phyloP scores from a whole-genome alignment of 53 echinoderm and acorn worm species.

The Hippasteria phrygiana region DNA sequence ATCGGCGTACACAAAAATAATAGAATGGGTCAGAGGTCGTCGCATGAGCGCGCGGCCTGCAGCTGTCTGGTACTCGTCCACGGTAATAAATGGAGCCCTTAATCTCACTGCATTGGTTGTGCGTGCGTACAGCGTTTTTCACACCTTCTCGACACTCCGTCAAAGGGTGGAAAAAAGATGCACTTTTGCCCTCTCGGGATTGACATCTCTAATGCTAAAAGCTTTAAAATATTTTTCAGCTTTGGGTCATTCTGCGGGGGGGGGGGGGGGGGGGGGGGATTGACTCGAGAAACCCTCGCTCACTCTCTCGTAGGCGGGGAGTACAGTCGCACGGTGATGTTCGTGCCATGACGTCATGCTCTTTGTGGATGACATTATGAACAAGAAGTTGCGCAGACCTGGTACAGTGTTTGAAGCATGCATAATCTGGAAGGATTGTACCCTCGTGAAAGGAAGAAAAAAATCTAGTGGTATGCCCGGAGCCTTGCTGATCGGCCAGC shows the following conservation, averaged over 20 bases:
- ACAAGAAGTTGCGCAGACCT: constrained; percentile 21
- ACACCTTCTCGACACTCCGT: neutral
- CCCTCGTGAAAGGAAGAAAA: neutral
- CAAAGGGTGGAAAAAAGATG: constrained; percentile 7
- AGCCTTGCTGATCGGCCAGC: no score
- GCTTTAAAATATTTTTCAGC: constrained; percentile 47
- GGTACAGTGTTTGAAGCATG: neutral
- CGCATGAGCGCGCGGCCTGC: neutral
- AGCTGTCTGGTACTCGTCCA: neutral
- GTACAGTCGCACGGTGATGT: neutral
- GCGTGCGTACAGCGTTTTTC: neutral
- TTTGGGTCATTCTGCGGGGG: constrained; percentile 10
- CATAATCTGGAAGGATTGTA: neutral
- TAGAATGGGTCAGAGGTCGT: constrained; percentile 17
- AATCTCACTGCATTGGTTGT: no score
- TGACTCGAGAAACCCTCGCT: neutral
- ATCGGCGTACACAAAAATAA: constrained; percentile 24
- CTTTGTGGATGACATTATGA: neutral
- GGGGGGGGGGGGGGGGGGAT: no score
- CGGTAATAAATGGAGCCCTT: constrained; percentile 9
- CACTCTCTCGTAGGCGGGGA: neutral
- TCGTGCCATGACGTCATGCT: constrained; percentile 17
- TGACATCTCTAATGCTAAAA: constrained; percentile 52
- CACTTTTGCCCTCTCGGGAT: constrained; percentile 48
- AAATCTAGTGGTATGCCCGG: neutral